Conservation (phyloP, 1,140 invertebrate species). For the Monochamus saltuarius region DNA sequence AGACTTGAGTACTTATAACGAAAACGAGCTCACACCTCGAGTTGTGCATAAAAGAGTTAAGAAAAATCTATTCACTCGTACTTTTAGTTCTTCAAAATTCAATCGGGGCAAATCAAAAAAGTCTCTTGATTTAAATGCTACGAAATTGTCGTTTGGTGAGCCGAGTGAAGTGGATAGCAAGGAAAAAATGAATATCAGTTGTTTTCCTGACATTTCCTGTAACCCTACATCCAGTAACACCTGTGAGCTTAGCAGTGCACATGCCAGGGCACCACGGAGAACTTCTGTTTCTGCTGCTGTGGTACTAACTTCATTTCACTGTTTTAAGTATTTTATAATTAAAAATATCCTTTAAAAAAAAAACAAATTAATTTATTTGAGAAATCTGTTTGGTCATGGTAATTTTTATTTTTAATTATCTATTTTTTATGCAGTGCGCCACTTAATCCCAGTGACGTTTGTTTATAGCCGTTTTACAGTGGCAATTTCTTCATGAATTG, state of each 20-base stretch:
- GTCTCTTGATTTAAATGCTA: constrained; percentile 34
- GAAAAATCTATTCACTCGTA: constrained; percentile 47
- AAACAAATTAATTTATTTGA: too few relatives aligned
- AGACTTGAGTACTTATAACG: constrained; percentile 37
- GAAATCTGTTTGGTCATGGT: too few relatives aligned
- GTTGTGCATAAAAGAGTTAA: constrained; percentile 33
- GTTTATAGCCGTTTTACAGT: too few relatives aligned
- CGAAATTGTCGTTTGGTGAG: constrained; percentile 35
- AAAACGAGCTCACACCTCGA: constrained; percentile 24
- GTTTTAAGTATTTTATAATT: constrained; percentile 7
- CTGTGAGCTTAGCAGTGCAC: constrained; percentile 28
- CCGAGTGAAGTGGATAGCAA: constrained; percentile 27
- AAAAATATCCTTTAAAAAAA: constrained; percentile 3
- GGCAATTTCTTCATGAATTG: too few relatives aligned
- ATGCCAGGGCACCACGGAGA: constrained; percentile 33
- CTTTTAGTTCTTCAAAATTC: constrained; percentile 49
- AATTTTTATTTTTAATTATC: too few relatives aligned
- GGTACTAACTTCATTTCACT: constrained; percentile 51
- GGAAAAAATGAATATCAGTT: constrained; percentile 42
- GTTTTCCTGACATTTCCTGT: constrained; percentile 48
- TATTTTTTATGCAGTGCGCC: too few relatives aligned
- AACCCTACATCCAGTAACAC: constrained; percentile 23
- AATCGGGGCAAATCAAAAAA: constrained; percentile 30
- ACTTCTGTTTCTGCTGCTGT: constrained; percentile 42
- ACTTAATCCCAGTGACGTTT: too few relatives aligned